Evolutionary conservation across 1,140 invertebrate species (phyloP), one percentile per base, ranked within the genome.

Genomic region (Cydia amplana): DNA sequence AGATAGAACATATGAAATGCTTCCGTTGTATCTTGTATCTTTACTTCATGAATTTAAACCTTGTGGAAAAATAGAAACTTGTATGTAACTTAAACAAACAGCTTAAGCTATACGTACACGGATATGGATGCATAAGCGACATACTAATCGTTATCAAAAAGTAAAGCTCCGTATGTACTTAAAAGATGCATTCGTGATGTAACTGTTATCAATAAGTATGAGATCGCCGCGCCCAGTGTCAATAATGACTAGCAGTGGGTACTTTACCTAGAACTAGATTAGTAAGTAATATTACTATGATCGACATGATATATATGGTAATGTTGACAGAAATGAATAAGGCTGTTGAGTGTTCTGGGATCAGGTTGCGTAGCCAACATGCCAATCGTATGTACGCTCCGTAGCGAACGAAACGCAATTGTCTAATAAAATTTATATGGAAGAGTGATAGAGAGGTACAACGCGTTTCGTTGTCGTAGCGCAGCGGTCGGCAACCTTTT

Each of bases 221-320:
- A 49, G 49, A 51, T 51, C 49, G 49, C 55, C 55, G 55, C 55
- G 20, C 55, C 55, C 4, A 60, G 55, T 23, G 55, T 60, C 55
- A 60, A 60, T 23, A 60, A 60, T 60, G 55, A 60, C 55, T 60
- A 60, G 16, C n/a, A 67, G 64, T 28, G 32, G 32, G 65, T 70
- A 70, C 65, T 70, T 70, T 40, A 70, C 65, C 65, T 70, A 70
- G 36, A 70, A 70, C 32, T 18, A 70, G n/a, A 70, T 40, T 70
- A n/a, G 0, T 40, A 40, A n/a, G 0, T 40, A 40, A 40, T 40
- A 10, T 40, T 40, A 40, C 7, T 40, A 40, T 9, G 51, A 55
- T 55, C 7, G 51, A 49, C 46, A 16, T 18, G 51, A 18, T 55
- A 7, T 55, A 18, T 55, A 7, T 55, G n/a, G 0, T 5, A 4